phyloP scores from a whole-genome alignment of 2,888 invertebrate species.

The Erebia palarica region DNA sequence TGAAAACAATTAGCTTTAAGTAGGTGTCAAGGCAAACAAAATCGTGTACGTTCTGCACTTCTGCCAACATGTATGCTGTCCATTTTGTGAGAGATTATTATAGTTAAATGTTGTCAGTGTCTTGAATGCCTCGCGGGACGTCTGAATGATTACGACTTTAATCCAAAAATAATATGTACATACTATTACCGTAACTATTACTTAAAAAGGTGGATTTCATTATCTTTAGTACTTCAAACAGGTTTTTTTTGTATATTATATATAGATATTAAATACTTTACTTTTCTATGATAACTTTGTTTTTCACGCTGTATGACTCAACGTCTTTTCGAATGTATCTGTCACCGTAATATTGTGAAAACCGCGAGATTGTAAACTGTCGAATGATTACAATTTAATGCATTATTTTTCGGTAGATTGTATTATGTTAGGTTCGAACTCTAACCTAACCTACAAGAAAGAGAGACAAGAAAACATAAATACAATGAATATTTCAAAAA shows the following conservation, averaged over 20 bases:
- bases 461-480: too few species aligned
- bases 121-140: slow-evolving; percentile 22
- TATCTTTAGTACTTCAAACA: neutral
- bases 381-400: too few species aligned
- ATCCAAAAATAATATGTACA: slow-evolving; percentile 14
- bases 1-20: neutral
- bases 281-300: neutral
- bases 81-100: slow-evolving; percentile 11
- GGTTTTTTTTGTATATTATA: neutral
- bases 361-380: too few species aligned
- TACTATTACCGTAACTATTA: neutral
- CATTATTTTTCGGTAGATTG: too few species aligned
- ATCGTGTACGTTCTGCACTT: slow-evolving; percentile 27
- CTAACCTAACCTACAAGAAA: too few species aligned
- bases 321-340: too few species aligned
- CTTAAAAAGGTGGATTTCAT: slow-evolving; percentile 10
- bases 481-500: too few species aligned
- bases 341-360: too few species aligned
- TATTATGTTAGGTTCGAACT: too few species aligned
- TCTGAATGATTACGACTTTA: slow-evolving; percentile 25
- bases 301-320: too few species aligned
- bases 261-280: slow-evolving; percentile 4
- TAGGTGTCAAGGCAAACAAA: slow-evolving; percentile 17
- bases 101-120: slow-evolving; percentile 30
- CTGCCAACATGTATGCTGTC: slow-evolving; percentile 19